Evolutionary conservation across 1,140 invertebrate species (phyloP), one percentile per base, ranked within the genome.

Genomic region (Phymorhynchus buccinoides): DNA sequence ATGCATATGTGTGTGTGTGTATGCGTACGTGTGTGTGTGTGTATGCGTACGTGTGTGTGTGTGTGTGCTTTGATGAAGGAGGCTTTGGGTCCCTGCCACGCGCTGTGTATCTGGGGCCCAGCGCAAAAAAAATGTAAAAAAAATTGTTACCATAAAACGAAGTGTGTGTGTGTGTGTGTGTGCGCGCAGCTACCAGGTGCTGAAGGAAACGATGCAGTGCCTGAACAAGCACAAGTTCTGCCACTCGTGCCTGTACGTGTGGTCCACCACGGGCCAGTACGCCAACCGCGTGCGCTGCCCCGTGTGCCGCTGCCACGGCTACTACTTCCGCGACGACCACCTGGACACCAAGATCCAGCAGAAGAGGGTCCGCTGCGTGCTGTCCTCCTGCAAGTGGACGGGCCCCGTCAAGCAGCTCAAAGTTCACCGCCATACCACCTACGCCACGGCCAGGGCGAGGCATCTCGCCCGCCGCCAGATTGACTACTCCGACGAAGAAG

Each of bases 211-310:
- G 3, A 88, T 89, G 68, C 86, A 89, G 85, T 92, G 92, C 82
- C 62, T 75, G n/a, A 92, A 92, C 83, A 88, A 90, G 37, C 92
- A 92, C 84, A 89, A 89, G 62, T 92, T 90, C 86, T 92, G 92
- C 79, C 88, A 90, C 80, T 88, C 90, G 1, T 92, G 92, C 85
- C 91, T 92, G 44, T 89, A 88, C 66, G 89, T 90, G 3, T 92
- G 92, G 92, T 90, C 90, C 14, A 91, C 89, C 0, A 90, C 88
- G 62, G 90, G 90, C n/a, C 85, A 88, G 39, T 87, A 88, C 71
- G 79, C 86, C 3, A 91, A 91, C 41, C 88, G 90, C 80, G 79
- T 88, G n/a, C 84, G 87, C 35, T 92, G 92, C 83, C 92, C 92
- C 35, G 90, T 92, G 1, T 92, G 92, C 84, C 87, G 92, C 16